Evolutionary conservation across 2,888 invertebrate species (phyloP).

Genomic region (Allophyes oxyacanthae): DNA sequence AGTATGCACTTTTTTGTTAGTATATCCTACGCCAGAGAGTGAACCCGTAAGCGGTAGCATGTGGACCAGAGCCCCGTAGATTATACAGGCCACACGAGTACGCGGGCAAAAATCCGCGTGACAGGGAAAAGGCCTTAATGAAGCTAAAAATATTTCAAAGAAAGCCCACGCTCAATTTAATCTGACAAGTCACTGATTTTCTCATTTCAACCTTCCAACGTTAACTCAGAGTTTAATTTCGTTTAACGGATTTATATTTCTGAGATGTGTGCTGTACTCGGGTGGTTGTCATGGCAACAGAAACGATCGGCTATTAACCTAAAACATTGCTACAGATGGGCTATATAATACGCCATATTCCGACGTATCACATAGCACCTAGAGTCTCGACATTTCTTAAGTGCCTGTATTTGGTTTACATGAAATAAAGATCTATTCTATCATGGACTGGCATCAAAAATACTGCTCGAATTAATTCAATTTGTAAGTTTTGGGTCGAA

Average conservation of each 20-base stretch:
- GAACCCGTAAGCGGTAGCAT: too few species aligned
- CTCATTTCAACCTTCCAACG: conserved; percentile 22
- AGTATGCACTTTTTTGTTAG: too few species aligned
- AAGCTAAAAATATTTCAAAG: conserved; percentile 13
- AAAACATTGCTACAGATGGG: conserved; percentile 69
- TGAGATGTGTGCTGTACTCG: conserved; percentile 31
- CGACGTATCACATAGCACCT: too few species aligned
- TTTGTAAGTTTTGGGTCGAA: conserved; percentile 34
- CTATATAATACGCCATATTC: conserved; percentile 59
- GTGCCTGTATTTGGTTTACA: too few species aligned
- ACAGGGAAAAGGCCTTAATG: too few species aligned
- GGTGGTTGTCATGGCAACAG: conserved; percentile 66
- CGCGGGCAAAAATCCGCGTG: too few species aligned
- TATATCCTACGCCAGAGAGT: too few species aligned
- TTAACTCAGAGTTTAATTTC: conserved; percentile 23
- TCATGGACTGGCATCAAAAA: conserved; percentile 60
- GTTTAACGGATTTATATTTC: conserved; percentile 26
- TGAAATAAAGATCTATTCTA: too few species aligned
- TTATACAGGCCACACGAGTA: too few species aligned
- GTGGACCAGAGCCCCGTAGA: too few species aligned
- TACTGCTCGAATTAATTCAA: conserved; percentile 30
- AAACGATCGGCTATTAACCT: conserved; percentile 70
- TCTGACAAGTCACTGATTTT: conserved; percentile 2
- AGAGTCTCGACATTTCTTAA: too few species aligned
- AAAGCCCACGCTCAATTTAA: conserved; percentile 20